A percentile compares a stretch with the other conserved stretches of the same genome.
Conservation (phyloP, 1,140 invertebrate species). For the Drosophila eugracilis region DNA sequence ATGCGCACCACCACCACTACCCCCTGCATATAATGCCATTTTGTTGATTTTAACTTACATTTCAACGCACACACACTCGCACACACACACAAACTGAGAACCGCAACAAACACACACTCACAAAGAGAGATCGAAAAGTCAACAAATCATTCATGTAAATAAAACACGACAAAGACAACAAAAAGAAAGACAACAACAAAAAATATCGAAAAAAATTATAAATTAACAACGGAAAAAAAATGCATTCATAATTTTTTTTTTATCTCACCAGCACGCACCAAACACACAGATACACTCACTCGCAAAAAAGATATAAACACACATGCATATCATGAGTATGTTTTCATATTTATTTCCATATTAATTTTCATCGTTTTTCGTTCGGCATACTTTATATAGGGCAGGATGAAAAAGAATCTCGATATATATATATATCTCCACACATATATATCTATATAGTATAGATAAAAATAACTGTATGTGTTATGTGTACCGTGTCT, state of each 20-base stretch:
- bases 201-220: slow-evolving; percentile 17
- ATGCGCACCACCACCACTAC: slow-evolving; percentile 20
- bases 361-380: slow-evolving; percentile 43
- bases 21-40: slow-evolving; percentile 25
- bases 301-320: slow-evolving; percentile 13
- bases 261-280: slow-evolving; percentile 32
- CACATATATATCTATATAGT: slow-evolving; percentile 52
- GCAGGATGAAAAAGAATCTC: slow-evolving; percentile 54
- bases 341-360: slow-evolving; percentile 42
- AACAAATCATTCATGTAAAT: slow-evolving; percentile 71
- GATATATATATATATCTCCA: slow-evolving; percentile 57
- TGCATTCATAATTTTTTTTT: slow-evolving; percentile 43
- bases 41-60: slow-evolving; percentile 55
- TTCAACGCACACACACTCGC: too few relatives aligned
- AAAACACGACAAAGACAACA: slow-evolving; percentile 56
- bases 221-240: slow-evolving; percentile 36
- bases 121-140: slow-evolving; percentile 61
- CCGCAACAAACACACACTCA: slow-evolving; percentile 24
- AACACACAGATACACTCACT: slow-evolving; percentile 17
- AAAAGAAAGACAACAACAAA: slow-evolving; percentile 34
- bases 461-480: slow-evolving; percentile 59
- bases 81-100: slow-evolving; percentile 20
- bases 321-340: slow-evolving; percentile 50
- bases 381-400: slow-evolving; percentile 51
- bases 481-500: slow-evolving; percentile 84